Conservation (phyloP, 92 coral and sea anemone species). For the Palythoa heliodiscus region DNA sequence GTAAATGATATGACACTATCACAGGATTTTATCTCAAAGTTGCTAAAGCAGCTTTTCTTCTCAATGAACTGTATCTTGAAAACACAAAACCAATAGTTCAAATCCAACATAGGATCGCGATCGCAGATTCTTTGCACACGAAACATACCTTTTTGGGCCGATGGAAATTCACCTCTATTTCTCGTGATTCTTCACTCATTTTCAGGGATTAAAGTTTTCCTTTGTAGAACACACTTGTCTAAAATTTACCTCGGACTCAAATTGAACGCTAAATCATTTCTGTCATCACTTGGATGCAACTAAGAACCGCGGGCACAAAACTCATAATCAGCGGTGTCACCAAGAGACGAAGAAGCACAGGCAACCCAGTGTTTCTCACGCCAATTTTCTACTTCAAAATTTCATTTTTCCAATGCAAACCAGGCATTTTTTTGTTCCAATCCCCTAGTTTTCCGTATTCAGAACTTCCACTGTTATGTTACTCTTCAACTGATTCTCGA, state of each 20-base stretch:
- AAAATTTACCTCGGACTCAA: not conserved
- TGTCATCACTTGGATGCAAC: not conserved
- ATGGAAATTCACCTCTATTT: constrained; percentile 54
- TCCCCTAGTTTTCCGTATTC: too few species aligned
- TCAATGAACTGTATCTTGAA: not conserved
- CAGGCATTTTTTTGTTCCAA: not conserved
- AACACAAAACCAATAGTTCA: not conserved
- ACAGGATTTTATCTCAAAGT: not conserved
- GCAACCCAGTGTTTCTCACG: not conserved
- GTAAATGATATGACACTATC: constrained; percentile 2
- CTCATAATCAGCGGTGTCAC: constrained; percentile 22
- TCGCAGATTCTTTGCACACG: not conserved
- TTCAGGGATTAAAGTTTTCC: not conserved
- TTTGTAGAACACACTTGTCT: not conserved
- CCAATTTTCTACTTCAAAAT: too few species aligned
- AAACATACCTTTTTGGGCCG: constrained; percentile 63
- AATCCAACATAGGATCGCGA: not conserved
- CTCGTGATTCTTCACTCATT: constrained; percentile 48
- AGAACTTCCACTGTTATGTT: too few species aligned
- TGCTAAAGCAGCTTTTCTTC: not conserved
- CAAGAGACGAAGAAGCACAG: constrained; percentile 11
- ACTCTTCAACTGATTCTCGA: too few species aligned
- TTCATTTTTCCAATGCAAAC: not conserved
- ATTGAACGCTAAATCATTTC: not conserved
- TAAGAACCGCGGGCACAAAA: not conserved